A percentile compares a stretch with the other conserved stretches of the same genome.
Evolutionary conservation across 2,888 invertebrate species (phyloP).

Genomic region (Xanthorhoe designata): DNA sequence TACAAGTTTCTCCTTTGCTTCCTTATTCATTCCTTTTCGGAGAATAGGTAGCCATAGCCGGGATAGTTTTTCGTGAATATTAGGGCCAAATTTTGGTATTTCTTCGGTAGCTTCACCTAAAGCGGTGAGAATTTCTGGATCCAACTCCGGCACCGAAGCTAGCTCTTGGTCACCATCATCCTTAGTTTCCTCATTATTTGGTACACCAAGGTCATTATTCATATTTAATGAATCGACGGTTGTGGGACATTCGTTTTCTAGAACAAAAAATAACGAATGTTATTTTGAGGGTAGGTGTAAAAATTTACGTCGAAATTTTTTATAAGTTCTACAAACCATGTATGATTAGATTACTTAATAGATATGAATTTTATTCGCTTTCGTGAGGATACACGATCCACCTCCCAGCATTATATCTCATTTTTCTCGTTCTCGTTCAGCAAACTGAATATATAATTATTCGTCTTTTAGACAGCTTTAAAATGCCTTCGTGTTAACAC

Average conservation of each 20-base stretch:
- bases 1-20: neutral
- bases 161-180: neutral
- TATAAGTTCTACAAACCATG: neutral
- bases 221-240: neutral
- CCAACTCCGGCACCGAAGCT: neutral
- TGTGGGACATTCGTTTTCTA: neutral
- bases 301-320: neutral
- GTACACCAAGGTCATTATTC: neutral
- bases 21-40: neutral
- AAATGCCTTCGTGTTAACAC: constrained; percentile 2
- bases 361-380: neutral
- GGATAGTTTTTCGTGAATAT: neutral
- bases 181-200: neutral
- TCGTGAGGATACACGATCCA: neutral
- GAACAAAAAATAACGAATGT: neutral
- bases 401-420: neutral
- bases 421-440: neutral
- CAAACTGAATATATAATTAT: neutral
- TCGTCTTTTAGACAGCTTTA: neutral
- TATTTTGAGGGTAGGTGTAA: neutral
- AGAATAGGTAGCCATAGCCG: neutral
- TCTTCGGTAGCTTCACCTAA: neutral
- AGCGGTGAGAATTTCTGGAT: neutral
- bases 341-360: neutral
- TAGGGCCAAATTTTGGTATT: neutral